phyloP scores from a whole-genome alignment of 2,113 vertebrate genomes.

The Toxotes chatareus region DNA sequence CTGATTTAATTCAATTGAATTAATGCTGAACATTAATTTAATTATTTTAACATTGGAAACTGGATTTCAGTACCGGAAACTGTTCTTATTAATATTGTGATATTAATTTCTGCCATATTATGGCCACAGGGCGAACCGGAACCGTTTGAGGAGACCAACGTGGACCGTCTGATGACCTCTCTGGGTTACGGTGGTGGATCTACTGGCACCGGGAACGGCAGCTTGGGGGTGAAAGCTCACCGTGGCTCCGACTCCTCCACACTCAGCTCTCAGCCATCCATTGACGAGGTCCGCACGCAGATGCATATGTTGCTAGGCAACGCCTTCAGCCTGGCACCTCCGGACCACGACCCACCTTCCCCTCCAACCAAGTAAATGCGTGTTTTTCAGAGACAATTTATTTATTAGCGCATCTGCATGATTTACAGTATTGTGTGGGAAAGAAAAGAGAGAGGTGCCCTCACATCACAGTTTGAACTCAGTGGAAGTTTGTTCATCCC shows the following conservation, averaged over 20 bases:
- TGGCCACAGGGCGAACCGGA: slow-evolving; percentile 91
- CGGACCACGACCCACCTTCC: slow-evolving; percentile 86
- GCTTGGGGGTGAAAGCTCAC: slow-evolving; percentile 91
- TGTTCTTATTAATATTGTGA: no score
- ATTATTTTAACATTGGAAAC: not conserved
- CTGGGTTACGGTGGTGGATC: slow-evolving; percentile 86
- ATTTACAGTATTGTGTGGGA: slow-evolving; percentile 25
- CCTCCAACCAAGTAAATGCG: slow-evolving; percentile 77
- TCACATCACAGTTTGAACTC: slow-evolving; percentile 15
- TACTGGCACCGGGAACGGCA: slow-evolving; percentile 74
- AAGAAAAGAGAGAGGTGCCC: slow-evolving; percentile 19
- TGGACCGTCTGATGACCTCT: slow-evolving; percentile 90
- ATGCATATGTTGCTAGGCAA: slow-evolving; percentile 99
- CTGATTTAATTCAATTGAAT: not conserved
- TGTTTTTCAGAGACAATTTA: not conserved
- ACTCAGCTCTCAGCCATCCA: slow-evolving; percentile 98
- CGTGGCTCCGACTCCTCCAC: slow-evolving; percentile 97
- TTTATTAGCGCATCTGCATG: slow-evolving; percentile 46
- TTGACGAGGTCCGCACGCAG: slow-evolving; percentile 97
- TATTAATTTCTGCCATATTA: not conserved
- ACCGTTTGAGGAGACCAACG: slow-evolving; percentile 95
- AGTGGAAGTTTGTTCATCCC: slow-evolving; percentile 19
- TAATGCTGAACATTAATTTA: not conserved
- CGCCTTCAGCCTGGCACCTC: slow-evolving; percentile 95
- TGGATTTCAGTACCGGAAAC: not conserved